These are phyloP conservation scores for Hirundichthys speculiger DNA, from an alignment of 2,113 vertebrate species.

Conservation along the genomic window DNA sequence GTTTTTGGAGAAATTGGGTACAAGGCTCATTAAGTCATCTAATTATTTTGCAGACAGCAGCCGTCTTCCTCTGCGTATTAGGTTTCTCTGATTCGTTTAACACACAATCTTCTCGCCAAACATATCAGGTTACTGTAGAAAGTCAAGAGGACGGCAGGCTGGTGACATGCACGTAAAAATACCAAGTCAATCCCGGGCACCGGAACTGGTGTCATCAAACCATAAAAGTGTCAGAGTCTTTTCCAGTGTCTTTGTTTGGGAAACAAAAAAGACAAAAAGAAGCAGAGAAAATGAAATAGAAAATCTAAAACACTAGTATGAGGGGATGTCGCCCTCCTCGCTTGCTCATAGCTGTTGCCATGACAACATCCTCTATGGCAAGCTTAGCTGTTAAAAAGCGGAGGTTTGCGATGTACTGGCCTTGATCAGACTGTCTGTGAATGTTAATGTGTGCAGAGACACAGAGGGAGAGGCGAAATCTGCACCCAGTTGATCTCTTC, in stretches of 20 bases:
- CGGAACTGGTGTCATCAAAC: not conserved
- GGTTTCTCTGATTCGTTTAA: not conserved
- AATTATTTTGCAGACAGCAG: too few species aligned
- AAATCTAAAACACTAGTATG: not conserved
- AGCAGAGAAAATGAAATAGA: not conserved
- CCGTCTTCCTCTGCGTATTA: too few species aligned
- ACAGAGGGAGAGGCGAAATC: not conserved
- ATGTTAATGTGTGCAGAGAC: constrained; percentile 14
- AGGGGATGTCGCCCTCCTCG: constrained; percentile 7
- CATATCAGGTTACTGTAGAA: not conserved
- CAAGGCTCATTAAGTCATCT: too few species aligned
- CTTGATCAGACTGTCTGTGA: constrained; percentile 29
- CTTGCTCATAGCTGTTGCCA: constrained; percentile 39
- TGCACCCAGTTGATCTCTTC: not conserved
- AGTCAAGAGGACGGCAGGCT: not conserved
- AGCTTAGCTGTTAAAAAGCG: constrained; percentile 14
- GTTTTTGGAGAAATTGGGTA: too few species aligned
- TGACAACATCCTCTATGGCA: constrained; percentile 38
- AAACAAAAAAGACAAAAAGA: not conserved
- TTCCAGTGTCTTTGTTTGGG: too few species aligned
- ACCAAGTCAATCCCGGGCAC: not conserved
- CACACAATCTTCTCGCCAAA: not conserved
- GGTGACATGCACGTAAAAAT: not conserved
- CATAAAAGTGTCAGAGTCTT: too few species aligned
- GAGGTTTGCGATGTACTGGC: constrained; percentile 13